Evolutionary conservation across 2,888 invertebrate genomes (phyloP).

Genomic region (Nomada fucata): DNA sequence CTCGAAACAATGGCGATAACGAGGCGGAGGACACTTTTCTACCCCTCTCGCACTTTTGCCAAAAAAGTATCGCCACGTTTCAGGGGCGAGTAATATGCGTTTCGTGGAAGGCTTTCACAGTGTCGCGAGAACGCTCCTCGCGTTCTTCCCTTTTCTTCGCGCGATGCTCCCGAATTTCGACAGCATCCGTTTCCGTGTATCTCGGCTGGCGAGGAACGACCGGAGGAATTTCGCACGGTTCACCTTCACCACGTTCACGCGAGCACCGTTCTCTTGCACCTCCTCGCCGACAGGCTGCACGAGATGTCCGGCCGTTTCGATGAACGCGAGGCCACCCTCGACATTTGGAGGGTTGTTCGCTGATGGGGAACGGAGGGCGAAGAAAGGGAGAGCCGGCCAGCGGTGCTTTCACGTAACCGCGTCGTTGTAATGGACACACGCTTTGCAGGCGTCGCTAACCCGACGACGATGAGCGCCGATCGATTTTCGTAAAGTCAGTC

Average conservation of each 20-base stretch:
- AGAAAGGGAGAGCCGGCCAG: constrained; percentile 18
- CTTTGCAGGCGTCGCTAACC: constrained; percentile 68
- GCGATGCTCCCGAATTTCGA: background rate
- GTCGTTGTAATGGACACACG: constrained; percentile 60
- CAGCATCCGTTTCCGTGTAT: constrained; percentile 21
- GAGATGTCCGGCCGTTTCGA: constrained; percentile 7
- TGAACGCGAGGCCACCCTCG: constrained; percentile 24
- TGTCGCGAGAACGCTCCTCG: background rate
- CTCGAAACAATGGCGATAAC: constrained; percentile 63
- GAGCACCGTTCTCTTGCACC: constrained; percentile 6
- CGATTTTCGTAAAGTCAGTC: constrained; percentile 73
- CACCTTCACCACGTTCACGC: constrained; percentile 2
- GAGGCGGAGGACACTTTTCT: constrained; percentile 11
- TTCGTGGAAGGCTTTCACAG: background rate
- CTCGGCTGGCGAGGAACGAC: background rate
- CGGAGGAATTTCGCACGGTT: constrained; percentile 1
- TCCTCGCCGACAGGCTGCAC: background rate
- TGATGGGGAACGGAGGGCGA: background rate
- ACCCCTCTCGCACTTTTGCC: background rate
- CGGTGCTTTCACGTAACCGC: constrained; percentile 38
- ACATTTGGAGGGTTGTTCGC: constrained; percentile 29
- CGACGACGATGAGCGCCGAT: constrained; percentile 71
- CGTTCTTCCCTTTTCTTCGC: background rate
- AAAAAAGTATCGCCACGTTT: background rate
- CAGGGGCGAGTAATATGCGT: background rate